These are phyloP conservation scores for Oophaga pumilio DNA, from an alignment of 2,113 vertebrate species.

Conservation along the genomic window DNA sequence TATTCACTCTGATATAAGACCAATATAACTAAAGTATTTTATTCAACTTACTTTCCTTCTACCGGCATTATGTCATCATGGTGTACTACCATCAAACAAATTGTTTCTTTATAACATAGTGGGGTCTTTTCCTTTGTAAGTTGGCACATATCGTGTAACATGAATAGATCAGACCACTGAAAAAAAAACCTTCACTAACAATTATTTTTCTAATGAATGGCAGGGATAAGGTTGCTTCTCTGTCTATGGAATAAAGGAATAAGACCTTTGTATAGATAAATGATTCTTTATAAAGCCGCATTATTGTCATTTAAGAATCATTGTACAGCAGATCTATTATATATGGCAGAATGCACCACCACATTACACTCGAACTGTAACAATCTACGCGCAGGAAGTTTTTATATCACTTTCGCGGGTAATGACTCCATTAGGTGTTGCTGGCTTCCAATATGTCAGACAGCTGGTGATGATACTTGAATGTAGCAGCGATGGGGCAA, in stretches of 20 bases:
- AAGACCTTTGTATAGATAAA: constrained; percentile 9
- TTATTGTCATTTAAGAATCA: constrained; percentile 36
- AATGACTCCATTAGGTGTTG: background rate
- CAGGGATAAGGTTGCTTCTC: background rate
- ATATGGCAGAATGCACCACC: rapidly evolving
- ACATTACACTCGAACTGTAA: background rate
- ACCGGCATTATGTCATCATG: background rate
- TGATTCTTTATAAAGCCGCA: constrained; percentile 10
- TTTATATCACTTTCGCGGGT: background rate
- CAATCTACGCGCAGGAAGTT: background rate
- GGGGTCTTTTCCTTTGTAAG: background rate
- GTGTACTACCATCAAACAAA: background rate
- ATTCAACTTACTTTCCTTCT: background rate
- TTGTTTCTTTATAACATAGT: too few species aligned
- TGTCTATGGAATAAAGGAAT: constrained; percentile 14
- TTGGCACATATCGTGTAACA: constrained; percentile 17
- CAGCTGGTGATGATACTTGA: constrained; percentile 64
- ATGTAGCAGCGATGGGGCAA: constrained; percentile 53
- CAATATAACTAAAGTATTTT: background rate
- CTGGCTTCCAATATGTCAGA: constrained; percentile 63
- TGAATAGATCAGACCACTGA: background rate
- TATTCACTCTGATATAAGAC: background rate
- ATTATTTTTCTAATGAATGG: constrained; percentile 1
- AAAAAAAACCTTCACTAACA: background rate
- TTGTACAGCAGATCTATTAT: background rate